These are phyloP conservation scores for Eupeodes latifasciatus DNA, from an alignment of 2,888 invertebrate genomes.

Conservation along the genomic window DNA sequence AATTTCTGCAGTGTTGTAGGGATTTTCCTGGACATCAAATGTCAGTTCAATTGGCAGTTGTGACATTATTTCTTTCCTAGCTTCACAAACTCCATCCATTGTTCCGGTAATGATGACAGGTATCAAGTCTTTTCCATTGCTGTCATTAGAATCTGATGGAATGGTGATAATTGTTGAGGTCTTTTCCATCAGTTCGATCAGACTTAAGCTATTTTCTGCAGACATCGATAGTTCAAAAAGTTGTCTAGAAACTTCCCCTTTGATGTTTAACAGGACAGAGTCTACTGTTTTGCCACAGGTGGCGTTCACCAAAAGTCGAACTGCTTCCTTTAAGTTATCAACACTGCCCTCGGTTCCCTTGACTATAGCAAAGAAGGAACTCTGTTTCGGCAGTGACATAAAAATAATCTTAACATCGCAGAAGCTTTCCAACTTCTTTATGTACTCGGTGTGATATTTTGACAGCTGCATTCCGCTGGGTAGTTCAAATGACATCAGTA, in stretches of 20 bases:
- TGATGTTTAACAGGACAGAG: constrained; percentile 94
- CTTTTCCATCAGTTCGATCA: constrained; percentile 93
- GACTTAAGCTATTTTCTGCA: constrained; percentile 91
- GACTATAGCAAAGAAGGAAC: constrained; percentile 92
- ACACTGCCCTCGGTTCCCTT: constrained; percentile 97
- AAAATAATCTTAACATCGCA: constrained; percentile 94
- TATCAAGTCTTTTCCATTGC: constrained; percentile 89
- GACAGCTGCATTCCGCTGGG: constrained; percentile 90
- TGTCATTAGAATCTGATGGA: constrained; percentile 92
- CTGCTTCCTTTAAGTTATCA: constrained; percentile 95
- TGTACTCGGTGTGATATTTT: constrained; percentile 91
- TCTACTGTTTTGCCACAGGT: constrained; percentile 85
- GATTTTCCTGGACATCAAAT: constrained; percentile 96
- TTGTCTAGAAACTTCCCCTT: constrained; percentile 96
- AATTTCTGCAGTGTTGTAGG: constrained; percentile 87
- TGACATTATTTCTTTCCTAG: constrained; percentile 95
- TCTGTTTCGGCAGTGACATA: constrained; percentile 92
- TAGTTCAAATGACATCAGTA: constrained; percentile 96
- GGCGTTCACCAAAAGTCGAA: constrained; percentile 88
- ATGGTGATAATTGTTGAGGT: constrained; percentile 95
- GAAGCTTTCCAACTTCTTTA: constrained; percentile 93
- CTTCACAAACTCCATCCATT: constrained; percentile 94
- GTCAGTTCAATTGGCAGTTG: constrained; percentile 95
- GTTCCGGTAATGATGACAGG: constrained; percentile 90
- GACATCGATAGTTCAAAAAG: constrained; percentile 93